A percentile compares a stretch with the other conserved stretches of the same genome.
phyloP scores from a whole-genome alignment of 1,140 invertebrate species.

The Lasaia peninsularis region DNA sequence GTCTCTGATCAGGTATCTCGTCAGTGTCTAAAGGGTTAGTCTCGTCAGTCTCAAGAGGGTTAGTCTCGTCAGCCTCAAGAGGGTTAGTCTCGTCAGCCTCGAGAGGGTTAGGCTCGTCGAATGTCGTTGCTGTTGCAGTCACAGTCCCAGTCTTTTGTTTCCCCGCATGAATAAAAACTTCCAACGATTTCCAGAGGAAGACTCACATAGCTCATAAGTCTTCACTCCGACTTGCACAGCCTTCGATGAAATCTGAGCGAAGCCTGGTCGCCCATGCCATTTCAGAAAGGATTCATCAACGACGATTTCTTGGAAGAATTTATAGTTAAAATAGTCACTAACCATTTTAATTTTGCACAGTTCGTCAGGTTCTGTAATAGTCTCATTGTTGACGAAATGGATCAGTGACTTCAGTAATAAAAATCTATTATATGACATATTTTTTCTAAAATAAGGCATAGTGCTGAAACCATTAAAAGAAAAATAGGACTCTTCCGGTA shows the following conservation, averaged over 20 bases:
- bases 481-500: conserved; percentile 28
- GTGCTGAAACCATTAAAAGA: conserved; percentile 24
- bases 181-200: conserved; percentile 24
- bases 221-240: conserved; percentile 28
- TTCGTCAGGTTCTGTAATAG: conserved; percentile 1
- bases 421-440: conserved; percentile 14
- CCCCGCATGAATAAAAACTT: conserved; percentile 21
- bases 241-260: conserved; percentile 27
- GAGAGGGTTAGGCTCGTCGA: neutral
- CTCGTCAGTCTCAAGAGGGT: neutral
- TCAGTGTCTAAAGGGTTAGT: neutral
- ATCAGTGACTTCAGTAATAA: neutral
- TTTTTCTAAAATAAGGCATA: conserved; percentile 20
- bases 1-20: neutral
- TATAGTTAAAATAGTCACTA: conserved; percentile 27
- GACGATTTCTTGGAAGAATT: conserved; percentile 26
- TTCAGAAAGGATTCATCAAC: conserved; percentile 20
- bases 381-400: conserved; percentile 5
- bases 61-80: neutral
- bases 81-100: neutral
- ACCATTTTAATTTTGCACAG: conserved; percentile 23
- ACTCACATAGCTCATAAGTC: conserved; percentile 26
- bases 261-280: conserved; percentile 23
- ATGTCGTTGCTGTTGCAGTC: neutral
- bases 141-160: conserved; percentile 8